A percentile compares a stretch with the other conserved stretches of the same genome.
Conservation (phyloP, 2,888 invertebrate genomes). For the Pyrochroa serraticornis region DNA sequence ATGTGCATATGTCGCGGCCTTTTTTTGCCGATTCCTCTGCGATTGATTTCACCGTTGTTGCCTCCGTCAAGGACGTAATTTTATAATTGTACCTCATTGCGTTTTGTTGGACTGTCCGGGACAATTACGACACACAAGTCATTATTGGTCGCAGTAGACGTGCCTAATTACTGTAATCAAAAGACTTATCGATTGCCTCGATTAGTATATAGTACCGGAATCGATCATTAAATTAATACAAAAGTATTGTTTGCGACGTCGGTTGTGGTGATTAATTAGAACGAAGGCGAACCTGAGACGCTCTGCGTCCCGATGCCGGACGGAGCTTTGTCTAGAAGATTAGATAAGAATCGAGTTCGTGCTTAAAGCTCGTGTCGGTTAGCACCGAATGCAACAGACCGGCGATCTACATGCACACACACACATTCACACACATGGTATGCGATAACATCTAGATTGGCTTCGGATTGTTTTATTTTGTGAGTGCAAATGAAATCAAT, state of each 20-base stretch:
- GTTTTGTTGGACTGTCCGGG: neutral
- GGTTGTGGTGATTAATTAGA: too few relatives aligned
- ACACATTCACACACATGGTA: conserved; percentile 18
- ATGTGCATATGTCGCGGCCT: conserved; percentile 38
- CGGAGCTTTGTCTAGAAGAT: too few relatives aligned
- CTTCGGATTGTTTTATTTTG: conserved; percentile 31
- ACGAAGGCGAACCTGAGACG: too few relatives aligned
- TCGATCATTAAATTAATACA: too few relatives aligned
- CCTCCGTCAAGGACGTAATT: conserved; percentile 5
- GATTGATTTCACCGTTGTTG: conserved; percentile 7
- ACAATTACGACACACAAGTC: too few relatives aligned
- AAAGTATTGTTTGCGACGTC: too few relatives aligned
- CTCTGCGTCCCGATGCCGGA: too few relatives aligned
- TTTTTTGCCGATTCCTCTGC: neutral
- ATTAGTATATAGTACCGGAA: too few relatives aligned
- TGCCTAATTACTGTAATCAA: conserved; percentile 3
- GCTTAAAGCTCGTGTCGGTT: conserved; percentile 39
- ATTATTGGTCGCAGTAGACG: too few relatives aligned
- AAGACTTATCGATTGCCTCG: neutral
- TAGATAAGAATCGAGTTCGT: conserved; percentile 28
- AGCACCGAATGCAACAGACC: conserved; percentile 37
- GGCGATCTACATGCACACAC: conserved; percentile 29
- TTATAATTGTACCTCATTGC: neutral
- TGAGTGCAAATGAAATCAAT: conserved; percentile 44
- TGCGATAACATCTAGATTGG: conserved; percentile 24